A percentile compares a stretch with the other conserved stretches of the same genome.
phyloP scores from a whole-genome alignment of 1,140 invertebrate genomes.

The Streblospio benedicti region DNA sequence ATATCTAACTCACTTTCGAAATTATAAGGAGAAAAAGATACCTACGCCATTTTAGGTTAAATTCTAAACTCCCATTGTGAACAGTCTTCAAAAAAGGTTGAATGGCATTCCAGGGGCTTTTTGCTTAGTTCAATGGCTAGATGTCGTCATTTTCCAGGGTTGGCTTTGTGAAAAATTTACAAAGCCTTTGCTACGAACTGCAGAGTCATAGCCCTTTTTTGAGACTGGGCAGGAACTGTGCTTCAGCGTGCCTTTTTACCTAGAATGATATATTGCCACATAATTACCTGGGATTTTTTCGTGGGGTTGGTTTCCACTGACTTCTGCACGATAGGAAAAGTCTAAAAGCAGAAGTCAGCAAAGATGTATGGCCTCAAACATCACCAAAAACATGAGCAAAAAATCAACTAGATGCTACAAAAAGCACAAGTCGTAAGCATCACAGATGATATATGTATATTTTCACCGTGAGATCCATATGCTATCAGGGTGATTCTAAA shows the following conservation, averaged over 20 bases:
- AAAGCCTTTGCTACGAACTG: slow-evolving; percentile 32
- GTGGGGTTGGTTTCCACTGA: not conserved
- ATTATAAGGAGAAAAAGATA: too few relatives aligned
- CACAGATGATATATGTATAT: too few relatives aligned
- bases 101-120: slow-evolving; percentile 13
- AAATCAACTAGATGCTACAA: too few relatives aligned
- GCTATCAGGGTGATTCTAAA: too few relatives aligned
- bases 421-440: too few relatives aligned
- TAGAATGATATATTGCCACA: slow-evolving; percentile 20
- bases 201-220: slow-evolving; percentile 36
- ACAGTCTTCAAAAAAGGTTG: slow-evolving; percentile 24
- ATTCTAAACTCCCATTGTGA: slow-evolving; percentile 26
- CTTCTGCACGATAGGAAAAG: too few relatives aligned
- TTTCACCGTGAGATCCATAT: too few relatives aligned
- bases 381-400: too few relatives aligned
- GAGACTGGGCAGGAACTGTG: slow-evolving; percentile 36
- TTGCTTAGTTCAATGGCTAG: slow-evolving; percentile 24
- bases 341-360: too few relatives aligned
- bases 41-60: slow-evolving; percentile 29
- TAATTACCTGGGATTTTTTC: not conserved
- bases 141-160: slow-evolving; percentile 24
- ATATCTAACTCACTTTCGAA: too few relatives aligned
- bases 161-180: slow-evolving; percentile 27
- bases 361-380: too few relatives aligned
- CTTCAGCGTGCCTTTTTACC: slow-evolving; percentile 28